Base-by-base conservation (phyloP, 2,797 vertebrate species). In the Agapornis canus region DNA sequence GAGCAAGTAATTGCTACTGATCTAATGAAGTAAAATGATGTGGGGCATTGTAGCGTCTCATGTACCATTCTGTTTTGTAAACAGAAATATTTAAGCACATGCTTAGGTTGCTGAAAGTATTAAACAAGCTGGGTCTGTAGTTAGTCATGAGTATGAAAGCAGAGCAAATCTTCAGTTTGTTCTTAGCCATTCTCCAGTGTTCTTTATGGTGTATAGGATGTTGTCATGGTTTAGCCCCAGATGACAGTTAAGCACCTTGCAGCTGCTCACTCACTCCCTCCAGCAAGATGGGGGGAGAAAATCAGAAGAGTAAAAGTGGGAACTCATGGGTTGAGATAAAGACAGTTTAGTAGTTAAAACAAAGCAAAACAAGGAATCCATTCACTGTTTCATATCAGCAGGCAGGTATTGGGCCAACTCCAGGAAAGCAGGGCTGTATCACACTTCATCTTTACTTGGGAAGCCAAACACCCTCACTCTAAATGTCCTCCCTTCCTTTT, bases 61-160 rank as follows among this genome's bases (percentile, higher is more conserved):
- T 54, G 54, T 45, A 61, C 13, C 9, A 3, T 75, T 95, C 65
- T 88, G 69, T 86, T 93, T 90, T 92, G 73, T 86, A 89, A 93
- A 84, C 71, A 87, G 68, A 81, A 92, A 51, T 70, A 66, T 45
- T 59, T 79, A 70, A 84, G 78, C 31, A 15, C 43, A 8, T 43
- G 63, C 19, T 82, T 82, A 54, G 66, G 47, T 66, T 63, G 70
- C 43, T 86, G 63, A 2, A 39, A 79, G 66, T 51, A 48, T 79
- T 43, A 10, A 4, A 51, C 31, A 49, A 32, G 31, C 48, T 65
- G 60, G 27, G 18, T 91, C 71, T 91, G 85, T 45, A 82, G 54
- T 77, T 80, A 70, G 51, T 76, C 68, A 63, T 0, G 0, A 22
- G 4, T 77, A 9, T 32, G 25, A 77, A 77, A 80, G 54, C 40